Base-by-base conservation (phyloP, 2,797 vertebrate species). In the Falco berigora region DNA sequence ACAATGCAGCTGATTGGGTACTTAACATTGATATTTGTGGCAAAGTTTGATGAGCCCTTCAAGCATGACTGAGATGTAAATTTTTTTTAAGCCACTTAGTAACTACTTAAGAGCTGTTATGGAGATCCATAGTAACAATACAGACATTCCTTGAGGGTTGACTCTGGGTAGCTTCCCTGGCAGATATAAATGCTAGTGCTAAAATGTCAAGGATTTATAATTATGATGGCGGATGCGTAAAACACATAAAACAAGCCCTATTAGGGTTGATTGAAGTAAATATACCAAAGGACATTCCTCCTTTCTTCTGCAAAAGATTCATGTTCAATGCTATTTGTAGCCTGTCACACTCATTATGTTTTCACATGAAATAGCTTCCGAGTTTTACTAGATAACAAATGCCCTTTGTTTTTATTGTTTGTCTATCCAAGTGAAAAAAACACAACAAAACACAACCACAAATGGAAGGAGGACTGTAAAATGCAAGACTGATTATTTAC, bases 201-300 rank as follows among this genome's bases (percentile, higher is more conserved):
- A 96, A 97, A 98, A 98, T 97, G 96, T 97, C 97, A 98, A 97
- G 96, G 96, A 97, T 98, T 97, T 97, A 90, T 97, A 98, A 98
- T 98, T 98, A 97, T 84, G 96, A 97, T 93, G 72, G 92, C 69
- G 76, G 93, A 91, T 94, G 34, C 93, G 96, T 96, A 97, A 97
- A 97, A 95, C 81, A 97, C 92, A 97, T 95, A 92, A 88, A 90
- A 53, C 92, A 94, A 83, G 95, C 86, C 92, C 95, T 94, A 92
- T 96, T 73, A 49, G 88, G 92, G 92, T 86, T 94, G 97, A 92
- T 95, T 96, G 86, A 96, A 95, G 97, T 94, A 91, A 95, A 97
- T 90, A 95, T 80, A 95, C 76, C 72, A 87, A 88, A 92, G 89
- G 96, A 95, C 94, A 84, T 90, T 91, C 77, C 64, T 96, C 84